Conservation (phyloP, 2,113 vertebrate genomes). For the Perognathus longimembris region DNA sequence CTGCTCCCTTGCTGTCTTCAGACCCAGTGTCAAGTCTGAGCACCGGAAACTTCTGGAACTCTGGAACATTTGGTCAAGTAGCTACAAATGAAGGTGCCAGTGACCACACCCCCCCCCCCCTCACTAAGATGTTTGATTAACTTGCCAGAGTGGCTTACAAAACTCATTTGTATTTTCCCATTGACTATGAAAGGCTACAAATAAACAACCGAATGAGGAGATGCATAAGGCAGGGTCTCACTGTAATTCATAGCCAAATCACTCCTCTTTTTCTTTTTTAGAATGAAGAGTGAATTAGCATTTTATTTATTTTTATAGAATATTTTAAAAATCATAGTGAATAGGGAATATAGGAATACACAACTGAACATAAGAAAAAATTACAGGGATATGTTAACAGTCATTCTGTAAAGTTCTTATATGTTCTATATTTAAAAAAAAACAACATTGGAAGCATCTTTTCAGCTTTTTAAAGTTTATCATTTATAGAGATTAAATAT, state of each 20-base stretch:
- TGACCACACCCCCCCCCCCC: too few species aligned
- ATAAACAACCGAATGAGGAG: background rate
- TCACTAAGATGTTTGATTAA: background rate
- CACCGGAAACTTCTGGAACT: too few species aligned
- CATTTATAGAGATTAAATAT: background rate
- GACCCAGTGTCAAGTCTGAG: background rate
- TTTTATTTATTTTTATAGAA: background rate
- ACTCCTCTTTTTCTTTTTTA: background rate
- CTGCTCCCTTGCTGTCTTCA: background rate
- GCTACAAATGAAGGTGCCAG: background rate
- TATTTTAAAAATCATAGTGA: background rate
- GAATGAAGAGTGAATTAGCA: background rate
- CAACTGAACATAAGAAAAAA: background rate
- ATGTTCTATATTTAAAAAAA: slow-evolving; percentile 13
- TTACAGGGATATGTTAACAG: background rate
- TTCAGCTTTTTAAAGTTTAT: background rate
- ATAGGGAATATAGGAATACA: background rate
- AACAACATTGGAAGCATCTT: background rate
- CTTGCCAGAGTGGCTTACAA: background rate
- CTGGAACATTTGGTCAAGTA: background rate
- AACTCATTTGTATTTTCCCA: background rate
- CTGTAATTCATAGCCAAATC: background rate
- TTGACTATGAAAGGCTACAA: background rate
- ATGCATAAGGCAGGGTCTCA: background rate
- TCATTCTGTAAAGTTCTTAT: background rate